Evolutionary conservation across 2,113 vertebrate genomes (phyloP).

Genomic region (Columba livia): DNA sequence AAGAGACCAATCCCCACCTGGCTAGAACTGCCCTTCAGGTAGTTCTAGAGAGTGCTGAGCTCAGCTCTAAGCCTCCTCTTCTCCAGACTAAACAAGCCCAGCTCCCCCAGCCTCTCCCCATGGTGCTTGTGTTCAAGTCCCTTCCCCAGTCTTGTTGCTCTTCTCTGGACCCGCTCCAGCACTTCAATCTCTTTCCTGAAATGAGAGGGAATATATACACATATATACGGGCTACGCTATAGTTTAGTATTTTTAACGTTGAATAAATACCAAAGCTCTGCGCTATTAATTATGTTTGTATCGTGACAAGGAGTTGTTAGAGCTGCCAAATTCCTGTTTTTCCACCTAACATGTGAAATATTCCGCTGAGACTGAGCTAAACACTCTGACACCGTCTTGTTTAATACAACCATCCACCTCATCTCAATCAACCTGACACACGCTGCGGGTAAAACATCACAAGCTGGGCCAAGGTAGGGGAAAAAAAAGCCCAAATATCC

Average conservation of each 20-base stretch:
- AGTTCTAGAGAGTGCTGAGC: too few species aligned
- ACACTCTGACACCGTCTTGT: background rate
- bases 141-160: too few species aligned
- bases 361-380: background rate
- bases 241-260: accelerated
- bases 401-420: background rate
- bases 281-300: background rate
- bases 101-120: too few species aligned
- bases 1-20: too few species aligned
- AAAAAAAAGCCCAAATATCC: background rate
- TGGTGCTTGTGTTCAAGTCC: too few species aligned
- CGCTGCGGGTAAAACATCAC: background rate
- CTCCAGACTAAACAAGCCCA: too few species aligned
- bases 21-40: too few species aligned
- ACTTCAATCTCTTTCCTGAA: too few species aligned
- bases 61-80: too few species aligned
- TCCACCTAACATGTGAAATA: background rate
- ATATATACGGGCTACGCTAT: accelerated
- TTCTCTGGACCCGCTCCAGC: too few species aligned
- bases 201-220: background rate
- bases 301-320: accelerated
- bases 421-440: background rate
- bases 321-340: background rate
- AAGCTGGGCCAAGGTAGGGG: background rate
- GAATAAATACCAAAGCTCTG: background rate